Evolutionary conservation across 2,888 invertebrate genomes (phyloP), one percentile per base, ranked within the genome.

Genomic region (Nomada ruficornis): DNA sequence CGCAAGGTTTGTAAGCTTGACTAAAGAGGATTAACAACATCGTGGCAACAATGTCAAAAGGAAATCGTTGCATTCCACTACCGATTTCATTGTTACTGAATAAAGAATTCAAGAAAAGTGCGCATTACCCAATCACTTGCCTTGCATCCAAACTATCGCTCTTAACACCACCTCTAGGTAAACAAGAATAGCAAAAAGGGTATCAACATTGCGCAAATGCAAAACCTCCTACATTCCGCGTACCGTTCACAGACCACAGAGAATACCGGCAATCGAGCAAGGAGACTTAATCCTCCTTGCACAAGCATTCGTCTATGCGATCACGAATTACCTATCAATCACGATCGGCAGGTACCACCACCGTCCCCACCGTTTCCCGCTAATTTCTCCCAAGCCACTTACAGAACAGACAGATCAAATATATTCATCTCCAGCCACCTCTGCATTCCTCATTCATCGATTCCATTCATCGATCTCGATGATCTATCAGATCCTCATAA

Each of bases 321-420:
- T 64, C 59, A 67, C 74, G 59, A 60, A 15, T 52, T 26, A 42
- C 0, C 26, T 44, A 13, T 29, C 67, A 20, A 67, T n/a, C 52
- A 36, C 5, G 18, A 65, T 36, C 65, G 18, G n/a, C 11, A 13
- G 0, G n/a, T 9, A 52, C 29, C 50, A 52, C 42, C 65, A 20
- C n/a, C 20, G 20, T 18, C 5, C 20, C 11, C 20, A 18, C n/a
- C n/a, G 18, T 18, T 2, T 36, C 23, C 15, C 20, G 50, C 50
- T 47, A 71, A 20, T 20, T 20, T 36, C 50, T n/a, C 15, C n/a
- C 29, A 36, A 15, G n/a, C 20, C 20, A 57, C 26, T 57, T 57
- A 13, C 57, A 57, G 36, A 20, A 57, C 11, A 26, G 20, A 57
- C 26, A 57, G 20, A 26, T 20, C 26, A 13, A 13, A 13, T 23